Evolutionary conservation across 2,113 vertebrate genomes (phyloP).

Genomic region (Heterocephalus glaber): DNA sequence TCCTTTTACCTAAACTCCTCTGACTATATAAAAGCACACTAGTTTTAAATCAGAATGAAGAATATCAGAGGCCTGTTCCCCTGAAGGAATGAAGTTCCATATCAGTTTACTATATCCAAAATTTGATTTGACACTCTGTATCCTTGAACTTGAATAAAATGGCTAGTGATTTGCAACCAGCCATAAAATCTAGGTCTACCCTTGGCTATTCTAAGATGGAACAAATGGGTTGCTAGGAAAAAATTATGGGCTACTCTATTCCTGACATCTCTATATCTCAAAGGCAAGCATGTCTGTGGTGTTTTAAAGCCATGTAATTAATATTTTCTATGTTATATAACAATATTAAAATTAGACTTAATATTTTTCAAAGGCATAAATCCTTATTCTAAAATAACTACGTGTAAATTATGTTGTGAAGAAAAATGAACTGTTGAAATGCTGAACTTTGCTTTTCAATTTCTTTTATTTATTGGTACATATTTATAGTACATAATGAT

Average conservation of each 20-base stretch:
- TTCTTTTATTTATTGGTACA: not conserved
- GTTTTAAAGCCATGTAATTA: slow-evolving; percentile 8
- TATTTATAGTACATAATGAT: no score
- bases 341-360: slow-evolving; percentile 7
- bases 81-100: not conserved
- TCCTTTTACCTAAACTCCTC: not conserved
- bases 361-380: not conserved
- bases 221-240: not conserved
- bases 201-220: not conserved
- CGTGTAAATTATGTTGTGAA: not conserved
- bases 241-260: not conserved
- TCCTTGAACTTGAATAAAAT: slow-evolving; percentile 41
- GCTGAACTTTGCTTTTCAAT: not conserved
- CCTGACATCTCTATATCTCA: not conserved
- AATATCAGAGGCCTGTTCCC: not conserved
- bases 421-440: not conserved
- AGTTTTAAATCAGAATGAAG: slow-evolving; percentile 48
- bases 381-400: not conserved
- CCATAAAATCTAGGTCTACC: not conserved
- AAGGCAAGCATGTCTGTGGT: not conserved
- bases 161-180: not conserved
- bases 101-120: slow-evolving; percentile 42
- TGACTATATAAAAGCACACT: not conserved
- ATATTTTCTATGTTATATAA: slow-evolving; percentile 30
- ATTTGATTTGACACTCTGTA: slow-evolving; percentile 8